Evolutionary conservation across 2,797 vertebrate genomes (phyloP).

Genomic region (Sebastiscus tertius): DNA sequence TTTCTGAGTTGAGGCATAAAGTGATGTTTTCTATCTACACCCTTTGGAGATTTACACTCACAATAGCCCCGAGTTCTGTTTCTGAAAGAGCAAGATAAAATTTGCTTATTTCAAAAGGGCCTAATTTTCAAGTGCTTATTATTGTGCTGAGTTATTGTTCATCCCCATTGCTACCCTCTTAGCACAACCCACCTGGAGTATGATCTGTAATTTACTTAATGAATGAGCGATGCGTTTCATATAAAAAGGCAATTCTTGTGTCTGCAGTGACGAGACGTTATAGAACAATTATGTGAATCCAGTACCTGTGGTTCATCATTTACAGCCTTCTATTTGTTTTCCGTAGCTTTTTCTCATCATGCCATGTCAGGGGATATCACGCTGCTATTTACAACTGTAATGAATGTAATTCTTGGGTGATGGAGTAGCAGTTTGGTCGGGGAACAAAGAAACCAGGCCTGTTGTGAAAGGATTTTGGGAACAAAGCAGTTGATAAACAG

Average conservation of each 20-base stretch:
- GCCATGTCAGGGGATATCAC: neutral
- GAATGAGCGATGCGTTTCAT: constrained; percentile 20
- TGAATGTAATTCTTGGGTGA: neutral
- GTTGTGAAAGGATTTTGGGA: constrained; percentile 13
- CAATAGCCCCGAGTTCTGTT: constrained; percentile 51
- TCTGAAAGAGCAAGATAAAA: constrained; percentile 50
- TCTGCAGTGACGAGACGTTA: neutral
- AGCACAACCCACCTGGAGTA: neutral
- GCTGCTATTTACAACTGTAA: neutral
- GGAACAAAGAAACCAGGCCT: neutral
- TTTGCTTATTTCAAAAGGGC: constrained; percentile 52
- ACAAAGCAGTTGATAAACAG: constrained; percentile 13
- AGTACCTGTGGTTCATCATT: neutral
- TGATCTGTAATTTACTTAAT: constrained; percentile 30
- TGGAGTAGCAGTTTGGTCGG: neutral
- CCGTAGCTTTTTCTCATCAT: neutral
- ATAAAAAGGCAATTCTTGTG: neutral
- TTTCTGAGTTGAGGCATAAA: constrained; percentile 61
- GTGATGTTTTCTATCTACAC: constrained; percentile 65
- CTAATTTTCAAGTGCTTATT: constrained; percentile 45
- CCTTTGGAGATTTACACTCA: constrained; percentile 63
- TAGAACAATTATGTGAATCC: neutral
- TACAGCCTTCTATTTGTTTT: neutral
- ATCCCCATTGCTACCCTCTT: neutral
- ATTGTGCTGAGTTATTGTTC: constrained; percentile 46